A percentile compares a stretch with the other conserved stretches of the same genome.
Conservation (phyloP, 2,888 invertebrate genomes). For the Tortrix viridana region DNA sequence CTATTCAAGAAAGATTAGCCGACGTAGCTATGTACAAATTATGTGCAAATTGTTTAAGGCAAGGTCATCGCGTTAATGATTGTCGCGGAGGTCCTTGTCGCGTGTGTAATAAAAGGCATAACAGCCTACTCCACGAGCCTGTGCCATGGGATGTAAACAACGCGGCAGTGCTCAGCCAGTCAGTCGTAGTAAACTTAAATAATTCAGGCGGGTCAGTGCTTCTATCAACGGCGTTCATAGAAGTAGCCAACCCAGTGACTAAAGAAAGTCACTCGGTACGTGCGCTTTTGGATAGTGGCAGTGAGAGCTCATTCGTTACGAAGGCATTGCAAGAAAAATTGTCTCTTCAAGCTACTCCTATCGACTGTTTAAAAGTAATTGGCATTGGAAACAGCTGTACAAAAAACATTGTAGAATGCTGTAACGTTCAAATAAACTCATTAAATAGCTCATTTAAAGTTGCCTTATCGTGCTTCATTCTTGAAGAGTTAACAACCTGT, state of each 20-base stretch:
- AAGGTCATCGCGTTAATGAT: neutral
- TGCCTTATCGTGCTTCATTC: neutral
- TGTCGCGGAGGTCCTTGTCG: conserved; percentile 3
- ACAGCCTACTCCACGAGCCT: conserved; percentile 5
- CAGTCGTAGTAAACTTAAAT: neutral
- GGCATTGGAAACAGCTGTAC: neutral
- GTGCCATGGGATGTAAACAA: neutral
- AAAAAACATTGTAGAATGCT: neutral
- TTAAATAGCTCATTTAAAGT: neutral
- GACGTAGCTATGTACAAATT: conserved; percentile 1
- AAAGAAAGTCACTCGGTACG: neutral
- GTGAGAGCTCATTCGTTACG: conserved; percentile 1
- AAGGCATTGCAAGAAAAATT: conserved; percentile 2
- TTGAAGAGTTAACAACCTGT: neutral
- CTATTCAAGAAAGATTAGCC: neutral
- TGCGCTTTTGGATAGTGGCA: conserved; percentile 5
- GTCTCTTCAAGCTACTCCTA: neutral
- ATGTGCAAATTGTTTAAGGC: conserved; percentile 4
- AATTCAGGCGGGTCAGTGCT: neutral
- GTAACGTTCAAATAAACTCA: neutral
- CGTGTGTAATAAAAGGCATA: conserved; percentile 3
- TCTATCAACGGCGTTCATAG: conserved; percentile 1
- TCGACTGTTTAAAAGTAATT: neutral
- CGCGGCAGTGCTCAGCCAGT: neutral
- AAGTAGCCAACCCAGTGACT: neutral